Conservation (phyloP, 92 coral and sea anemone species). For the Palythoa grandis region DNA sequence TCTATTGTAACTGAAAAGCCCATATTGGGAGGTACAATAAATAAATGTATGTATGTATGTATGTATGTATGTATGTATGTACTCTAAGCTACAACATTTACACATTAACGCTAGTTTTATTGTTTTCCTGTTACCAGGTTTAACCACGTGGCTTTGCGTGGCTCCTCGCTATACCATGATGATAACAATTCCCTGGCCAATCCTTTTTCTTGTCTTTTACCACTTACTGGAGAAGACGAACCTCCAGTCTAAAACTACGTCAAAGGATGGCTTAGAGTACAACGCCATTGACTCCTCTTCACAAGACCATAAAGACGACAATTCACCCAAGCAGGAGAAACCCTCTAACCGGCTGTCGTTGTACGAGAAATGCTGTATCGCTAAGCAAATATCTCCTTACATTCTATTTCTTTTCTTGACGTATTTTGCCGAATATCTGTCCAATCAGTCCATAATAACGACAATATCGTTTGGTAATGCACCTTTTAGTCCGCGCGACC, state of each 20-base stretch:
- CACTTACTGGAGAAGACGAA: constrained; percentile 53
- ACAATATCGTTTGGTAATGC: constrained; percentile 74
- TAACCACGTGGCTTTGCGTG: constrained; percentile 60
- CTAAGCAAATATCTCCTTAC: constrained; percentile 64
- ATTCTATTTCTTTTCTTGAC: constrained; percentile 76
- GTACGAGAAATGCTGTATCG: constrained; percentile 51
- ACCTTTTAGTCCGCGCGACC: constrained; percentile 77
- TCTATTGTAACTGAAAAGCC: no score
- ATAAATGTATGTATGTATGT: no score
- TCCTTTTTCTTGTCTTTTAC: constrained; percentile 46
- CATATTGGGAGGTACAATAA: no score
- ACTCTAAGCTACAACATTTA: no score
- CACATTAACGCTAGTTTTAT: no score
- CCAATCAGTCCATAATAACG: constrained; percentile 86
- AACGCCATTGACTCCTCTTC: constrained; percentile 41
- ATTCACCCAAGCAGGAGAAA: not conserved
- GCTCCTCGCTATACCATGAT: constrained; percentile 52
- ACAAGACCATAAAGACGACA: constrained; percentile 5
- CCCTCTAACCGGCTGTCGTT: constrained; percentile 8
- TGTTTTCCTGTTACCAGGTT: constrained; percentile 14
- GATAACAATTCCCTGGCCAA: constrained; percentile 60
- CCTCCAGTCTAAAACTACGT: not conserved
- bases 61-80: no score
- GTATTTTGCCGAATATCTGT: constrained; percentile 81
- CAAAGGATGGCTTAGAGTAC: constrained; percentile 2